Evolutionary conservation across 2,797 vertebrate species (phyloP), one percentile per base, ranked within the genome.

Genomic region (Channa striata): DNA sequence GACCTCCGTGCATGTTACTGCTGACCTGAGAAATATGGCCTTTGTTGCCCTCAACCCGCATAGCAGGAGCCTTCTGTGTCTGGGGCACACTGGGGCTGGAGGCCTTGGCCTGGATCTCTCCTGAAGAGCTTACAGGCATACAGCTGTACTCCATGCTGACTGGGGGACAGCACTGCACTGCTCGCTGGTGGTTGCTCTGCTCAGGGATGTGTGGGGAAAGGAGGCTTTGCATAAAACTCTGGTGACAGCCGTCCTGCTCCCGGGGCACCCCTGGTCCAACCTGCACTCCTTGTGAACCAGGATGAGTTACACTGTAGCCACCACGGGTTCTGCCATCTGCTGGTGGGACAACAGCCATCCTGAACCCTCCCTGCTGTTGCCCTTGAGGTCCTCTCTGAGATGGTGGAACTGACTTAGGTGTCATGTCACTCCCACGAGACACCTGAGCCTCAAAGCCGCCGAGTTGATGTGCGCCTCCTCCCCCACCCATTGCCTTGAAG

Each of bases 191-290:
- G 71, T 92, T 93, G 66, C 94, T 94, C 84, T 98, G 97, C 77
- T 99, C 98, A 50, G 95, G 91, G 46, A 97, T 93, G 76, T 98
- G 96, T 66, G 98, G 96, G 16, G 95, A 93, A 10, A 99, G 95
- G 44, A 99, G 95, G 83, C 95, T 97, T 89, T 99, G 97, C 97
- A 99, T 98, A 82, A 99, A 99, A 70, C 95, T 97, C 85, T 98
- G 97, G 70, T 98, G 97, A 85, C 97, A 99, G 17, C 93, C 95
- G 10, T 99, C 98, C 51, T 95, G 96, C 12, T 98, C 97, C 62
- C 96, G 87, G 0, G 94, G 89, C 53, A 97, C 70, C 4, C 92
- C 68, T 8, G 94, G 93, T 72, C 95, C 96, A 0, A 95, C 74
- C 48, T 96, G 95, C 30, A 96, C 90, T 11, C 96, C 95, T 77